Evolutionary conservation across 2,797 vertebrate species (phyloP).

Genomic region (Anguilla marmorata): DNA sequence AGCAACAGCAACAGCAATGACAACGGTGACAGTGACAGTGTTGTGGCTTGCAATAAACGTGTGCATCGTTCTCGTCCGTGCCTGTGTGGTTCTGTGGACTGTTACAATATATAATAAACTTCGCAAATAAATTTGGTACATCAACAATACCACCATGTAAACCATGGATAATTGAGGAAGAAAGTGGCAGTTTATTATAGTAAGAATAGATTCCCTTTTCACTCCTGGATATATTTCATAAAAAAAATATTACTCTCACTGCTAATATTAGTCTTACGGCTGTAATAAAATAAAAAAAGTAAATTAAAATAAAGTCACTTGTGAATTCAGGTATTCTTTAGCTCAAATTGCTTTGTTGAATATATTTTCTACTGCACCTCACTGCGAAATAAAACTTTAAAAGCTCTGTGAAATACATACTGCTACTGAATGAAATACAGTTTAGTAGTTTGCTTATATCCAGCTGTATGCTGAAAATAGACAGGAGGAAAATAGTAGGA

Average conservation of each 20-base stretch:
- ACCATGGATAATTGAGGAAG: not conserved
- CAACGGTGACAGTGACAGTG: no score
- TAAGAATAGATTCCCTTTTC: not conserved
- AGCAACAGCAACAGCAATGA: no score
- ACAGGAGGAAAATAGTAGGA: not conserved
- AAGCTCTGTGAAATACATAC: not conserved
- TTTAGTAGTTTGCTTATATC: not conserved
- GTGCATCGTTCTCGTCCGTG: no score
- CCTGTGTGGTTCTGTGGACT: no score
- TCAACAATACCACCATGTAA: not conserved
- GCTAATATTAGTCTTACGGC: not conserved
- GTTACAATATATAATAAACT: no score
- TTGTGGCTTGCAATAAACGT: no score
- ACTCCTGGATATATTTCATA: not conserved
- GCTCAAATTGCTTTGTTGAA: not conserved
- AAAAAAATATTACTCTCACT: not conserved
- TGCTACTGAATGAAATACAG: not conserved
- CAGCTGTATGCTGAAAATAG: not conserved
- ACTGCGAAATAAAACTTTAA: not conserved
- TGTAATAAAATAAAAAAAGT: not conserved
- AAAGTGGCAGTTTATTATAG: not conserved
- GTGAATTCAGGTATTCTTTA: not conserved
- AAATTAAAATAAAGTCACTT: not conserved
- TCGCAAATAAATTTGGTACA: no score
- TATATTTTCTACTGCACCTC: not conserved